Evolutionary conservation across 2,113 vertebrate genomes (phyloP), one percentile per base, ranked within the genome.

Genomic region (Zingel zingel): DNA sequence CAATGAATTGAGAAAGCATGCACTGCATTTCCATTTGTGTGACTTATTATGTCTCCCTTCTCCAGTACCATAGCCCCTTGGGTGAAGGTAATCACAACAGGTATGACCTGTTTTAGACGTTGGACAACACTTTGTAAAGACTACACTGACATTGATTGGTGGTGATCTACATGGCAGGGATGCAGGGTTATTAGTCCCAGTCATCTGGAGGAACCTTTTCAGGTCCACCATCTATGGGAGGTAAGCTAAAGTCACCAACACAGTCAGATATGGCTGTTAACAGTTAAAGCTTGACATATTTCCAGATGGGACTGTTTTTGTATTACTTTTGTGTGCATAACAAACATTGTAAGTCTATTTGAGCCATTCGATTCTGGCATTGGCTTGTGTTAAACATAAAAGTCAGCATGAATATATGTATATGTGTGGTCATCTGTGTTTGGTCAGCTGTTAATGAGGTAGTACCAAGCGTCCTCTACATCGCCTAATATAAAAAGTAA

Each of bases 281-380:
- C 7, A 27, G 48, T 64, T 65, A 25, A 68, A 59, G 47, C 8
- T 21, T n/a, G 15, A 45, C 4, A 58, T 64, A 45, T 56, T 23
- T 8, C 54, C 19, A 27, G 50, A 73, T 36, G 51, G 65, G 48
- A 79, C n/a, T 65, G 57, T 58, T 30, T 27, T 63, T 81, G 43
- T 78, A 57, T 73, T 15, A 58, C 47, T 66, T 65, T 33, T 45
- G 27, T 23, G 59, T 23, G 33, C 47, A n/a, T 36, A 58, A 47
- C 27, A 68, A 76, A 79, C 84, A 88, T 75, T 86, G 78, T 63
- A 45, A 33, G 48, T 79, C 67, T 85, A 77, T 76, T 88, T 80
- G 23, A 81, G 70, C 39, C 63, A 56, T 12, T 6, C n/a, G 53
- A 64, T 63, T 67, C 61, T 84, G 63, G 78, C 69, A 65, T 51